Base-by-base conservation (phyloP, 2,113 vertebrate species). In the Chionis minor region DNA sequence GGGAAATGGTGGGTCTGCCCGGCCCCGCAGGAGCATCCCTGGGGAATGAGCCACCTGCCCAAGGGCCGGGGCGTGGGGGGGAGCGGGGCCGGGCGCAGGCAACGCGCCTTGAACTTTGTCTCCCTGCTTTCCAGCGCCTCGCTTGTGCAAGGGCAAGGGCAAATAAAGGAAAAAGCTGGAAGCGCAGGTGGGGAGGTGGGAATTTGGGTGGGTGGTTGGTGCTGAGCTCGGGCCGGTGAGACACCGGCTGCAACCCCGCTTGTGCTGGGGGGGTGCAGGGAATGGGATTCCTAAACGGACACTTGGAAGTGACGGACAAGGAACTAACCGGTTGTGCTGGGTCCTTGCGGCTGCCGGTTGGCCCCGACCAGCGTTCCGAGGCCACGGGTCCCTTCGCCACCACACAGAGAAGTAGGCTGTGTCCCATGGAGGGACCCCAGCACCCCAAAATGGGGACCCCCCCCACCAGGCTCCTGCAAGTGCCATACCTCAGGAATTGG, bases 241-340 rank as follows among this genome's bases (percentile, higher is more conserved):
- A 30, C 33, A 20, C 5, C 9, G 6, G n/a, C n/a, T 8, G 6
- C 3, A 5, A 27, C 16, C 49, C 56, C 14, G 7, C 35, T 10
- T 11, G 27, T 33, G 44, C 38, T 21, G 1, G 33, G 17, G n/a
- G 16, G 2, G 5, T 51, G 32, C 0, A 2, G 47, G 65, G 49
- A 56, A 27, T 0, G 51, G 51, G 56, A 32, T 49, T 30, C 35
- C 65, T 14, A 21, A 33, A 12, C 0, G 3, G n/a, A 13, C 1
- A 1, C 22, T 62, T 3, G 1, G 55, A 42, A 49, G 26, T 1
- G 1, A 33, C 1, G 56, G 55, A 14, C 9, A 6, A 42, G n/a
- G 56, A 62, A 9, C 2, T 0, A 44, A 10, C 4, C 1, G 1
- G 58, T 38, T 22, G 38, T 2, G 0, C 55, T 10, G 0, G 0